Base-by-base conservation (phyloP, 2,797 vertebrate genomes). In the Meda fulgida region DNA sequence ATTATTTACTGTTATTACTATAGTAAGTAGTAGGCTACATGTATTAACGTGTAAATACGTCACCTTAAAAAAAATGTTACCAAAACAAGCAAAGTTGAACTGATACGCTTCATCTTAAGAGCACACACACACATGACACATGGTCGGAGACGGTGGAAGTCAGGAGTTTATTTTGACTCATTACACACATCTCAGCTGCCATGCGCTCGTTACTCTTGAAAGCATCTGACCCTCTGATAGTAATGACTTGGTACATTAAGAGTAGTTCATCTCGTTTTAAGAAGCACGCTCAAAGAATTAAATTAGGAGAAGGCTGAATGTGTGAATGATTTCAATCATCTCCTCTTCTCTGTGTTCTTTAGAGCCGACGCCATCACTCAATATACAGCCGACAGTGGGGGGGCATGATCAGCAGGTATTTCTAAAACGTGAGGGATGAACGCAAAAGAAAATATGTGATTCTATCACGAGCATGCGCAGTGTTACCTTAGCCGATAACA, bases 231-330 rank as follows among this genome's bases (percentile, higher is more conserved):
- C 36, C 86, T 82, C 67, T 70, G 36, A 80, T 76, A 73, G 43
- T 83, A 84, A 89, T 82, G 86, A 76, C 81, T 87, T 81, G 60
- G 75, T 86, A 78, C 75, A 82, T 84, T 82, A 82, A 76, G 40
- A 48, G 31, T 36, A 40, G 26, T 84, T 84, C 46, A 75, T 71
- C 40, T 86, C 51, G 60, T 34, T 80, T 85, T 73, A n/a, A 69
- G 34, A 31, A 78, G 70, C 58, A 55, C 34, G 26, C 26, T 84
- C 19, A 13, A 31, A 69, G 38, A 85, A 69, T 77, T 69, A 63
- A 29, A 60, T 79, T 8, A 80, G 46, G 53, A 83, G 77, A 85
- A 46, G 53, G 16, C 36, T 66, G n/a, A 80, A 80, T 66, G 69
- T 13, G 80, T 75, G 69, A 84, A 40, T 84, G 36, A 53, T 81